Evolutionary conservation across 2,113 vertebrate species (phyloP).

Genomic region (Dolichotis patagonum): DNA sequence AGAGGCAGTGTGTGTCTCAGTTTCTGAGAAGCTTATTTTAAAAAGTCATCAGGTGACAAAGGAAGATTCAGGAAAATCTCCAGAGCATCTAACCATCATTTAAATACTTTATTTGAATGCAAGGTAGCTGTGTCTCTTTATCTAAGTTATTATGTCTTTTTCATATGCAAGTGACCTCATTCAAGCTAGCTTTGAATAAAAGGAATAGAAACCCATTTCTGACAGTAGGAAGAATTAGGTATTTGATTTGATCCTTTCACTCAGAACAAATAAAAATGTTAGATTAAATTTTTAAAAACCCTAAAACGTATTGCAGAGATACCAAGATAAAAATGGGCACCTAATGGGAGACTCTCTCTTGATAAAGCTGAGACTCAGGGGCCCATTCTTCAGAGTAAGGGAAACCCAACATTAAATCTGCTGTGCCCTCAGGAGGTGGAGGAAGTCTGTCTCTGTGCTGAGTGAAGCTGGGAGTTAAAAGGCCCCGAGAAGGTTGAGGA

Average conservation of each 20-base stretch:
- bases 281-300: neutral
- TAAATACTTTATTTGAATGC: neutral
- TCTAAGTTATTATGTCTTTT: neutral
- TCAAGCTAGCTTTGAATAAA: neutral
- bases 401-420: neutral
- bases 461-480: neutral
- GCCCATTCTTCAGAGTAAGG: neutral
- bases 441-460: neutral
- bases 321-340: neutral
- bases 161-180: neutral
- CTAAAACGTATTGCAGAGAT: neutral
- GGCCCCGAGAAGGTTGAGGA: neutral
- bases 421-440: neutral
- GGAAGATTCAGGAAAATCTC: neutral
- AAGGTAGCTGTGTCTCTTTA: neutral
- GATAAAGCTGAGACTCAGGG: neutral
- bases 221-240: neutral
- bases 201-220: neutral
- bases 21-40: conserved; percentile 30
- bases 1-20: neutral
- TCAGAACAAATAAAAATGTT: conserved; percentile 10
- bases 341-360: neutral
- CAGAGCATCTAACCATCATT: neutral
- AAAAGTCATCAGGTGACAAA: neutral
- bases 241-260: neutral